Percentiles rank a stretch among this genome's conserved stretches.
Evolutionary conservation across 1,140 invertebrate species (phyloP).

Genomic region (Nebria ingens): DNA sequence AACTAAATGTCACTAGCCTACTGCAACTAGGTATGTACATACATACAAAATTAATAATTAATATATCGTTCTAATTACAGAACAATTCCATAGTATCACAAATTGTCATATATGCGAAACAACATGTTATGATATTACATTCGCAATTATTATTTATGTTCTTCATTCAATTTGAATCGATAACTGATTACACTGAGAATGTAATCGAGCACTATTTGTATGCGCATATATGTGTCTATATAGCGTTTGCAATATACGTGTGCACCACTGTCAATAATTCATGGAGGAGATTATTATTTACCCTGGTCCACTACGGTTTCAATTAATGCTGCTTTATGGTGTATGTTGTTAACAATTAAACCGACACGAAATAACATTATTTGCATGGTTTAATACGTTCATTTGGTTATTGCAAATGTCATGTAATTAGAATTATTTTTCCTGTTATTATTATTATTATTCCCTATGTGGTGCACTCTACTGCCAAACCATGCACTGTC

Average conservation of each 20-base stretch:
- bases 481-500: too few relatives aligned
- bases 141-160: neutral
- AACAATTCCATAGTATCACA: neutral
- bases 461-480: too few relatives aligned
- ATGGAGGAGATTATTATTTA: neutral
- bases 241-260: neutral
- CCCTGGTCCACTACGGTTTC: neutral
- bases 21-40: neutral
- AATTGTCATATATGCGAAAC: neutral
- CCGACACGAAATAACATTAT: neutral
- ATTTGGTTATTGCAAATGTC: neutral
- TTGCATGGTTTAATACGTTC: neutral
- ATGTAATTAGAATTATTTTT: neutral
- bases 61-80: neutral
- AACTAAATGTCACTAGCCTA: neutral
- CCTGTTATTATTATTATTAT: neutral
- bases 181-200: neutral
- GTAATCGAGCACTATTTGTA: too few relatives aligned
- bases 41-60: neutral
- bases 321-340: neutral
- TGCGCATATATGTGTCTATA: too few relatives aligned
- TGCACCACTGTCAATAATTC: neutral
- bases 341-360: neutral
- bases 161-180: neutral
- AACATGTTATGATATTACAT: neutral